Evolutionary conservation across 2,888 invertebrate genomes (phyloP), one percentile per base, ranked within the genome.

Genomic region (Diarsia dahlii): DNA sequence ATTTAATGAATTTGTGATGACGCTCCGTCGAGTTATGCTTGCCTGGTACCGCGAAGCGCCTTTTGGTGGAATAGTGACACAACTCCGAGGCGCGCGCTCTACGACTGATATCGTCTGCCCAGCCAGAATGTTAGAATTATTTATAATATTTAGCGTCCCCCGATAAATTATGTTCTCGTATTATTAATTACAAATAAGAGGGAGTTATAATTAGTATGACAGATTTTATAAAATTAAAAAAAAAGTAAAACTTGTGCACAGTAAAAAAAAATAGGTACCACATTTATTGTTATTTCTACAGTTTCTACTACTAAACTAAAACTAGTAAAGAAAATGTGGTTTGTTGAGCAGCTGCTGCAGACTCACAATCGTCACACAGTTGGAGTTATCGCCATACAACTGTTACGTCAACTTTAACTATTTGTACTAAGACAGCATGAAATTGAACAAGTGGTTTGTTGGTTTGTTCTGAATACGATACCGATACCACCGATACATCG

Each of bases 51-150:
- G 18, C 56, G 80, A 81, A 86, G 78, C 82, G 78, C 80, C 78
- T 86, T 89, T 87, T 82, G 66, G 85, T 87, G 80, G 78, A 87
- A 84, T 81, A 88, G 84, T 83, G 87, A 78, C 82, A 82, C 82
- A 83, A 80, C 79, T 86, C 76, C 34, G 68, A 18, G 39, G 63
- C 28, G 50, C 68, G 52, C 28, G 50, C 68, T 66, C 68, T 34
- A 68, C 46, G 58, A 34, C 58, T 28, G 70, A 0, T 39, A 48
- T 12, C 1, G 10, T 46, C 20, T 18, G 23, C 39, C 39, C 6
- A 28, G 58, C 28, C 18, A 34, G 28, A 23, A 58, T 5, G 23
- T 8, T 23, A 56, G 23, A 23, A 6, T 56, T n/a, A n/a, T n/a
- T n/a, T n/a, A n/a, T n/a, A n/a, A n/a, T n/a, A n/a, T n/a, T n/a